phyloP scores from a whole-genome alignment of 2,888 invertebrate genomes.

The Sinotaia quadrata region DNA sequence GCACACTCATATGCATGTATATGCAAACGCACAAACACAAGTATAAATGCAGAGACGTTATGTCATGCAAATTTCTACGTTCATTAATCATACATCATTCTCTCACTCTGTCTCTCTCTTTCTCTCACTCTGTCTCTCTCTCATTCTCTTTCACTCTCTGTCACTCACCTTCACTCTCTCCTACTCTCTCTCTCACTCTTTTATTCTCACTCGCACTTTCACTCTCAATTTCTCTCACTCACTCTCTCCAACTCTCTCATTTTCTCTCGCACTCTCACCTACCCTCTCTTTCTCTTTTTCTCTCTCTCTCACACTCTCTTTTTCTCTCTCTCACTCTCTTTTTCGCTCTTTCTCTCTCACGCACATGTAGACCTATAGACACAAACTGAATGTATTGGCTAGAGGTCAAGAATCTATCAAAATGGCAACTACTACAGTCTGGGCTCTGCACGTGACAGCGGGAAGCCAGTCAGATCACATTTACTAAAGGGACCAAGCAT shows the following conservation, averaged over 20 bases:
- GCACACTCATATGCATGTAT: too few relatives aligned
- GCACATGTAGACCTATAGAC: not conserved
- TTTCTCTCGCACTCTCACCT: constrained; percentile 18
- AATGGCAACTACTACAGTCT: too few relatives aligned
- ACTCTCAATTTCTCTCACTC: constrained; percentile 14
- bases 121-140: constrained; percentile 5
- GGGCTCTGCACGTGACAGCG: too few relatives aligned
- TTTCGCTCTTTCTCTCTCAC: not conserved
- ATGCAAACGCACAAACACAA: not conserved
- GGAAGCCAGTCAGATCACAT: too few relatives aligned
- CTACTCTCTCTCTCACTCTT: constrained; percentile 12
- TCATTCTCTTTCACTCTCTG: constrained; percentile 1
- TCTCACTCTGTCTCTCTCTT: not conserved
- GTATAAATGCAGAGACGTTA: not conserved
- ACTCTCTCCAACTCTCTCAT: constrained; percentile 16
- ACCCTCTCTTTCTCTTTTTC: constrained; percentile 3
- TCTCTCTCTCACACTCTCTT: too few relatives aligned
- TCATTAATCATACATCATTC: not conserved
- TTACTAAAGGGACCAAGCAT: too few relatives aligned
- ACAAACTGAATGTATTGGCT: not conserved
- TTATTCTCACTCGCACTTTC: not conserved
- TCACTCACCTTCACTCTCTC: constrained; percentile 5
- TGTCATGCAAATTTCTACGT: not conserved
- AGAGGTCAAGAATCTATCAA: too few relatives aligned
- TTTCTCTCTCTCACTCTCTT: constrained; percentile 2